phyloP scores from a whole-genome alignment of 2,888 invertebrate genomes.

The Aromia moschata region DNA sequence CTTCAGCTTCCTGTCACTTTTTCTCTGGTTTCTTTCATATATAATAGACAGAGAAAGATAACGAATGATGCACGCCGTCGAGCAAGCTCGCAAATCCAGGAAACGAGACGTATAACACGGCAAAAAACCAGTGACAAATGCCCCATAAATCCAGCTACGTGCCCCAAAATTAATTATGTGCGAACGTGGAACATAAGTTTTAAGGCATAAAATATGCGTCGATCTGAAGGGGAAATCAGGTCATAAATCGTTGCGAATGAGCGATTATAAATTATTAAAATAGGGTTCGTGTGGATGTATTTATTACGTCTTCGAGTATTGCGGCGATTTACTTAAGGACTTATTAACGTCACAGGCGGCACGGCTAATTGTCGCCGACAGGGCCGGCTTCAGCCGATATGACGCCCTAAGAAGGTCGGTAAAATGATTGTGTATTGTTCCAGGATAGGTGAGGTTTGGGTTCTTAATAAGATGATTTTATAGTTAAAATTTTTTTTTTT shows the following conservation, averaged over 20 bases:
- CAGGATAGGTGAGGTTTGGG: no score
- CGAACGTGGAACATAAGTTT: conserved; percentile 3
- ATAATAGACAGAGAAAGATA: no score
- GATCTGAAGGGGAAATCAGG: conserved; percentile 17
- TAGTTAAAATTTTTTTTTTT: no score
- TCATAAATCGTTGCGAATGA: conserved; percentile 9
- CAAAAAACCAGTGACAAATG: conserved; percentile 4
- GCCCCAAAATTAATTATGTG: conserved; percentile 21
- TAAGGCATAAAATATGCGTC: conserved; percentile 7
- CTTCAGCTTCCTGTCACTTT: no score
- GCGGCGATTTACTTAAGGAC: neutral
- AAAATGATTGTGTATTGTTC: no score
- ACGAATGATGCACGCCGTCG: no score
- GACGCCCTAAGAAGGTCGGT: no score
- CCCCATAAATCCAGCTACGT: neutral
- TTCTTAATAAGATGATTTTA: no score
- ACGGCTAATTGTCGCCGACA: neutral
- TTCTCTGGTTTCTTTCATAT: no score
- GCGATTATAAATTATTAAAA: conserved; percentile 14
- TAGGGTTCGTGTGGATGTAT: conserved; percentile 12
- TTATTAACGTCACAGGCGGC: conserved; percentile 2
- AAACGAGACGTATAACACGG: neutral
- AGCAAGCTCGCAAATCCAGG: neutral
- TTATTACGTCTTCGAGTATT: neutral
- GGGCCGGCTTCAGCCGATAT: no score